Base-by-base conservation (phyloP, 1,140 invertebrate species). In the Zophobas atratus region DNA sequence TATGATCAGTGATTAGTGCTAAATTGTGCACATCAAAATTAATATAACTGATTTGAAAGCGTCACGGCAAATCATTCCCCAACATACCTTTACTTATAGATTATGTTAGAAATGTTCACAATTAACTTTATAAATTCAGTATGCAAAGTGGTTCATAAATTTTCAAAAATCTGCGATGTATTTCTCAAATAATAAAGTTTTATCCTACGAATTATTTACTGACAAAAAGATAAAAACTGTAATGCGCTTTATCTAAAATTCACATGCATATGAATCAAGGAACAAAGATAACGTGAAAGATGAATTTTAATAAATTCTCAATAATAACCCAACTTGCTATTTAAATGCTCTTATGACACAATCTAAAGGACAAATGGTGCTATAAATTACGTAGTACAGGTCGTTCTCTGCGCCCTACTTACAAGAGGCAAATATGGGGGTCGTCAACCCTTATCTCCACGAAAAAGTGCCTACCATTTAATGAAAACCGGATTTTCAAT, bases 311-410 rank as follows among this genome's bases (percentile, higher is more conserved):
- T 43, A 67, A 20, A 67, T 67, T 67, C 39, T 32, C 35, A 67
- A 67, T 67, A 67, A 67, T 67, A 33, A 20, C 39, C 60, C 39
- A 67, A 67, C 60, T 43, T 67, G 60, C 39, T 67, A 67, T 67
- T 67, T 67, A 67, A 67, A 67, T 67, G 60, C 60, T 43, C 60
- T 67, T 67, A 67, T 67, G 60, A 43, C 60, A 46, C 60, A 8
- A 67, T 67, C 39, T 67, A 67, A 67, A 67, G 60, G 39, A 67
- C 39, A 67, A 67, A 67, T 67, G 60, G 35, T 33, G 6, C 20
- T 46, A 67, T 67, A 67, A 67, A 67, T 67, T 67, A 67, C 60
- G 3, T 1, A 41, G 39, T 67, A 67, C 60, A 67, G 60, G 60
- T 67, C 60, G 60, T 67, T 67, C 60, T 38, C 39, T 3, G 39